Base-by-base conservation (phyloP, 2,797 vertebrate genomes). In the Babyrousa celebensis region DNA sequence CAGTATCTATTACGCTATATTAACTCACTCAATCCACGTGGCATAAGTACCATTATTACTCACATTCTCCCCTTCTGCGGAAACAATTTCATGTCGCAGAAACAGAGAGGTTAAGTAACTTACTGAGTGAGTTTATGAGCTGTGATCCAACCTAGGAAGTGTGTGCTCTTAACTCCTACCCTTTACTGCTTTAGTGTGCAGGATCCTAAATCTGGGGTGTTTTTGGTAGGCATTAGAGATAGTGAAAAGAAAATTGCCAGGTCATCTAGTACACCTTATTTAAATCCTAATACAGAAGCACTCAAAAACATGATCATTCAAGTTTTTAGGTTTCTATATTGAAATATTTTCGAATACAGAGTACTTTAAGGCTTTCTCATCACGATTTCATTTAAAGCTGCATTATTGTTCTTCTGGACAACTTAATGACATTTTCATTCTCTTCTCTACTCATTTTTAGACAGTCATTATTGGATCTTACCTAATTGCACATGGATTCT, bases 401-500 rank as follows among this genome's bases (percentile, higher is more conserved):
- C 21, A 15, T 25, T 90, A 12, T 58, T 85, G 7, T 82, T 91
- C 27, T 77, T 79, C 36, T 67, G 63, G 72, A 40, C 0, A 3
- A 32, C 17, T 83, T 65, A 60, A 40, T 58, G 27, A 95, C 14
- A 27, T 74, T 5, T 62, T 21, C 94, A 79, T 96, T 91, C 27
- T 96, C 40, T 86, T 87, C 92, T 78, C 97, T 97, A 75, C 18
- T 95, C 97, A 68, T 96, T 98, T 98, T 56, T 98, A 99, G 99
- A 99, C 99, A 0, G 99, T 99, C 98, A 99, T 99, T 96, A 98
- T 99, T 96, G 99, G 99, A 97, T 99, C 99, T 67, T 99, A 99
- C 96, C 97, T 99, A 96, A 98, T 99, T 93, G 99, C 99, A 92
- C 99, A 99, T 1, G 99, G 99, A 70, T 99, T 99, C 98, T 99